Base-by-base conservation (phyloP, 2,888 invertebrate genomes). In the Athalia cordata region DNA sequence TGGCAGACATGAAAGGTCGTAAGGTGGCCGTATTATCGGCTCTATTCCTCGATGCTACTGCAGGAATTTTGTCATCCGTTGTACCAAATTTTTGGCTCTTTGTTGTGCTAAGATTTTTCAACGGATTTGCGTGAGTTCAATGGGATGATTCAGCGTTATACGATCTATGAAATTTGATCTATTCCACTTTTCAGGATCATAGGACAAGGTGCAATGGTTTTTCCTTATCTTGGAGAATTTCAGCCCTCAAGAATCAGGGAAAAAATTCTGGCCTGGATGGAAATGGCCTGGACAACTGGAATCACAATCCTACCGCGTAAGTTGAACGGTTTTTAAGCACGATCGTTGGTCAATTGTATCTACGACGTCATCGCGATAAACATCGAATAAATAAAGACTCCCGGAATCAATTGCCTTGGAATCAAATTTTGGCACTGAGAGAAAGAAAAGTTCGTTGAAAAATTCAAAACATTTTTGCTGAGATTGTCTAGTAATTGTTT, bases 201-300 rank as follows among this genome's bases (percentile, higher is more conserved):
- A 77, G 95, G 95, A 70, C 95, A 95, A 77, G 94, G 95, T 93
- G 95, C 95, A 81, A 94, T 95, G 83, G 94, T 95, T 83, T 95
- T 95, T 90, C 94, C 95, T 0, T 96, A 95, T 90, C 91, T 96
- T 83, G 95, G 95, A 77, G 96, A 96, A 91, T 96, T 96, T 90
- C 95, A 95, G 86, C 94, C 94, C 29, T 94, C 94, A 67, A 94
- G 94, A 88, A 94, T 94, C 89, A 92, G 96, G 87, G 95, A 95
- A 88, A 94, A 93, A 84, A 94, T 95, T 86, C 92, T 96, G 78
- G 95, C 95, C 88, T 95, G 95, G 95, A 94, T 96, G 94, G 96
- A 96, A 91, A 91, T 95, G 90, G 95, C 95, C 89, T 96, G 95
- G 95, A 95, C 95, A 47, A 87, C 94, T 59, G 95, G 96, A 79